Evolutionary conservation across 2,113 vertebrate genomes (phyloP).

Genomic region (Brachyhypopomus occidentalis): DNA sequence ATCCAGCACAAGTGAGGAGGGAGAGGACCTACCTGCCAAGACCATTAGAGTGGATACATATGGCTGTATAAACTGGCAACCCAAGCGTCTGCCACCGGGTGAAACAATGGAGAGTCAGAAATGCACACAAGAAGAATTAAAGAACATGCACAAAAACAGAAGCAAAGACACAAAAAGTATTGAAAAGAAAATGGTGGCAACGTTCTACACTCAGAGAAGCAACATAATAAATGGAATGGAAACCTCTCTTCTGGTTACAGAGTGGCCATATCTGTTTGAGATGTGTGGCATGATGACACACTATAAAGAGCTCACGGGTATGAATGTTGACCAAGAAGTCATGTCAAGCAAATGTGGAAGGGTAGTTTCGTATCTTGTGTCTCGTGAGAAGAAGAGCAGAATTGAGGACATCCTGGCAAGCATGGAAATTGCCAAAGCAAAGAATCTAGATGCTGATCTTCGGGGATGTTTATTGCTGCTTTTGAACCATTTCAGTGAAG

Average conservation of each 20-base stretch:
- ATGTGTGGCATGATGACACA: constrained; percentile 30
- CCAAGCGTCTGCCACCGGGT: constrained; percentile 11
- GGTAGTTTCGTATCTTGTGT: constrained; percentile 15
- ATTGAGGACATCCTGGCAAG: constrained; percentile 11
- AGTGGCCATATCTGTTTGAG: constrained; percentile 40
- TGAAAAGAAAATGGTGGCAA: constrained; percentile 35
- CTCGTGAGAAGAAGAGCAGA: constrained; percentile 8
- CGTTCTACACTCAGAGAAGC: constrained; percentile 30
- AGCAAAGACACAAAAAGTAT: constrained; percentile 14
- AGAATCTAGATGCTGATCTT: constrained; percentile 25
- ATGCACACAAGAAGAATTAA: constrained; percentile 39
- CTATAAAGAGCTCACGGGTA: constrained; percentile 41
- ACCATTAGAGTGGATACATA: neutral
- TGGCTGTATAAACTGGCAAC: constrained; percentile 38
- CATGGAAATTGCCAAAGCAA: constrained; percentile 19
- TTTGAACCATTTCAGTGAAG: constrained; percentile 1
- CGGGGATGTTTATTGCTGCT: too few relatives aligned
- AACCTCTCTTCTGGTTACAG: constrained; percentile 7
- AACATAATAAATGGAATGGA: constrained; percentile 38
- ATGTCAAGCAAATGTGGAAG: constrained; percentile 21
- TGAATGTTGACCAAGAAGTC: constrained; percentile 15
- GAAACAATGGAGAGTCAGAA: constrained; percentile 43
- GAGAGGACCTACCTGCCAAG: constrained; percentile 32
- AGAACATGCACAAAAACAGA: constrained; percentile 39
- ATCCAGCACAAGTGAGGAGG: constrained; percentile 40